Percentiles rank a stretch among this genome's conserved stretches.
phyloP scores from a whole-genome alignment of 2,797 vertebrate genomes.

The Choloepus didactylus region DNA sequence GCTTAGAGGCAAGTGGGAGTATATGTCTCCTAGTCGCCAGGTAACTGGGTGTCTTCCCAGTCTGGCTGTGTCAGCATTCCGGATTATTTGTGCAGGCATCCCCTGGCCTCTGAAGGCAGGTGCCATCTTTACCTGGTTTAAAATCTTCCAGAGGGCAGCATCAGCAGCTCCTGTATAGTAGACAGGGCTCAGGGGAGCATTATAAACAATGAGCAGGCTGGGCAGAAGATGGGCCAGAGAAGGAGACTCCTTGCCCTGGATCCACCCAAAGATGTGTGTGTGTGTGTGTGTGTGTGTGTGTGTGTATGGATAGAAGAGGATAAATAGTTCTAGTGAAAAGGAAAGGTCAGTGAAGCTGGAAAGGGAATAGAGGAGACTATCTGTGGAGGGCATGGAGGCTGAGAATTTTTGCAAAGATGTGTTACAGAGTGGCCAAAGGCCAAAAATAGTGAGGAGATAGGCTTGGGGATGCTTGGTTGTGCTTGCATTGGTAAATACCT shows the following conservation, averaged over 20 bases:
- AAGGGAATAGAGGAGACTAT: not conserved
- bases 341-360: not conserved
- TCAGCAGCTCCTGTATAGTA: not conserved
- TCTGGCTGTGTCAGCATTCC: not conserved
- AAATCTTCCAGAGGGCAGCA: not conserved
- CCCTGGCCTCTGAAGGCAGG: not conserved
- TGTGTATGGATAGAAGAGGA: not conserved
- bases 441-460: not conserved
- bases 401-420: constrained; percentile 24
- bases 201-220: not conserved
- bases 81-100: not conserved
- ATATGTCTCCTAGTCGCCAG: not conserved
- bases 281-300: not conserved
- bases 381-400: not conserved
- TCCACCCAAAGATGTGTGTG: not conserved
- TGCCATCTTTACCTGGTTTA: constrained; percentile 1
- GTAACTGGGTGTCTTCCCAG: not conserved
- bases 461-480: not conserved
- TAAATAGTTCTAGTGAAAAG: not conserved
- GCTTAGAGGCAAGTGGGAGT: constrained; percentile 28
- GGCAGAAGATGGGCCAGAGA: not conserved
- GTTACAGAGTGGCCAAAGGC: not conserved
- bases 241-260: not conserved
- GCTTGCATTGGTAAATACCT: not conserved
- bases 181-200: not conserved